phyloP scores from a whole-genome alignment of 2,888 invertebrate genomes.

The Lymantria dispar region DNA sequence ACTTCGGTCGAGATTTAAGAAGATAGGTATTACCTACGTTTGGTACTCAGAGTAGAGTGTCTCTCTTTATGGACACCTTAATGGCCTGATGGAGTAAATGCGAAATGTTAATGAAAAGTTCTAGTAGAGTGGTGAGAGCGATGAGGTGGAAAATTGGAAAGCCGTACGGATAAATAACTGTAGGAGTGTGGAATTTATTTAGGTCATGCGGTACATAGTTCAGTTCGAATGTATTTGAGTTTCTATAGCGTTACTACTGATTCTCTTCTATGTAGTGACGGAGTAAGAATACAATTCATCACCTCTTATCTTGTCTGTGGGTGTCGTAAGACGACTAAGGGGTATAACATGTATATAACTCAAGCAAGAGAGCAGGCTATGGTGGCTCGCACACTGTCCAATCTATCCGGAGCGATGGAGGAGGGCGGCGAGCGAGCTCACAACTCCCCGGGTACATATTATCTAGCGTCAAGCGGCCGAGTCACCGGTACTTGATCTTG shows the following conservation, averaged over 20 bases:
- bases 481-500: no score
- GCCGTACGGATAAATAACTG: conserved; percentile 9
- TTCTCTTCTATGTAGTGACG: no score
- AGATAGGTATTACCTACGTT: conserved; percentile 55
- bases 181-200: conserved; percentile 17
- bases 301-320: no score
- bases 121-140: conserved; percentile 33
- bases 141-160: conserved; percentile 35
- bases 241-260: background rate
- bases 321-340: no score
- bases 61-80: conserved; percentile 50
- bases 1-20: conserved; percentile 60
- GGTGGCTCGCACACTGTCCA: no score
- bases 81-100: conserved; percentile 45
- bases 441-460: no score
- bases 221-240: background rate
- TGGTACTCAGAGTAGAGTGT: conserved; percentile 40
- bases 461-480: no score
- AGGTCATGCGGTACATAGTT: conserved; percentile 5
- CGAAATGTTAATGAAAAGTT: conserved; percentile 54
- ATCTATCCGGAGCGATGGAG: no score
- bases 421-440: no score
- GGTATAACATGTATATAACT: no score
- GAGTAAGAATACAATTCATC: no score
- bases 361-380: no score